Conservation (phyloP, 2,888 invertebrate genomes). For the Pterostichus madidus region DNA sequence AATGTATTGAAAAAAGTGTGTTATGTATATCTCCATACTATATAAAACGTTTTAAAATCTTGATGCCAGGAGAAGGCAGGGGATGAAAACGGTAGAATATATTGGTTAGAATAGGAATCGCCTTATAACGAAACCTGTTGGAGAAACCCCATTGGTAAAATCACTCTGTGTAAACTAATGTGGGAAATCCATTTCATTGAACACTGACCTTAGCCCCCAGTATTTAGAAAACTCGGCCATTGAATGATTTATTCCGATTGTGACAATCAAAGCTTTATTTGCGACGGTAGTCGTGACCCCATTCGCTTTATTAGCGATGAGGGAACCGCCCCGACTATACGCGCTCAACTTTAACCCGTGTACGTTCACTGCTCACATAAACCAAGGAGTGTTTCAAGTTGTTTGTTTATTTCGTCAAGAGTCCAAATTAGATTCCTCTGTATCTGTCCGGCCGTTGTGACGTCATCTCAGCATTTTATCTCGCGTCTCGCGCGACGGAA, state of each 20-base stretch:
- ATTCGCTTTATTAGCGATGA: slow-evolving; percentile 54
- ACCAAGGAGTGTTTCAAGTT: slow-evolving; percentile 30
- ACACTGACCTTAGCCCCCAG: slow-evolving; percentile 33
- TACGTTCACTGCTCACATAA: slow-evolving; percentile 10
- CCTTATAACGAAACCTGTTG: background rate
- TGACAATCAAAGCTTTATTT: slow-evolving; percentile 54
- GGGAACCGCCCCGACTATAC: slow-evolving; percentile 11
- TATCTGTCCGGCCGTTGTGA: slow-evolving; percentile 60
- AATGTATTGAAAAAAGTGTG: no score
- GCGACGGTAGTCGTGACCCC: slow-evolving; percentile 42
- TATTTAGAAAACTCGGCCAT: slow-evolving; percentile 35
- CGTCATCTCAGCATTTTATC: slow-evolving; percentile 58
- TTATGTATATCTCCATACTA: no score
- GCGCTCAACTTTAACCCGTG: no score
- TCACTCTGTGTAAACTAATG: slow-evolving; percentile 28
- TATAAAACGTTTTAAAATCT: no score
- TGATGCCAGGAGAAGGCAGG: background rate
- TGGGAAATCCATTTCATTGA: slow-evolving; percentile 7
- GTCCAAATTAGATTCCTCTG: slow-evolving; percentile 64
- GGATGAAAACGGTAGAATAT: background rate
- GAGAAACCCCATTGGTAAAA: background rate
- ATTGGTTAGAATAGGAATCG: background rate
- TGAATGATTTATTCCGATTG: slow-evolving; percentile 44
- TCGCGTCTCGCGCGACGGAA: slow-evolving; percentile 21
- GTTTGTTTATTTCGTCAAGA: slow-evolving; percentile 60